Evolutionary conservation across 2,797 vertebrate genomes (phyloP), one percentile per base, ranked within the genome.

Genomic region (Calcarius lapponicus): DNA sequence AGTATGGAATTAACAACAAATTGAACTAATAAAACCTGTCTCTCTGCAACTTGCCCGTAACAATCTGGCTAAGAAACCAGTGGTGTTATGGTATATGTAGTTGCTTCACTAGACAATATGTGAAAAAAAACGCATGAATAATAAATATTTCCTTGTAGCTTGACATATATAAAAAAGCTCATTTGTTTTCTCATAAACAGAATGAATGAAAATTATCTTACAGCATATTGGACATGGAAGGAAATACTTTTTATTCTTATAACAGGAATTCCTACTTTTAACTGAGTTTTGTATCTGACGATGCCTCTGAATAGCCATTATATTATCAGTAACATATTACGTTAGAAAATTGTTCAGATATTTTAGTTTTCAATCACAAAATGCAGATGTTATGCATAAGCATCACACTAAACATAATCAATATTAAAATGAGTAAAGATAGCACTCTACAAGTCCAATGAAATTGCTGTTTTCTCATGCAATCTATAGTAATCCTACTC

Each of bases 381-480:
- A 42, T 79, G 13, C 25, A 82, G 57, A 86, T 75, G 74, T 81
- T 81, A 91, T 9, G 45, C 13, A 86, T 60, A 69, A 91, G 17
- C 28, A 71, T 54, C 85, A 66, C 72, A 91, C 26, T 82, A 71
- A 90, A 86, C 43, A 73, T 88, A 88, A n/a, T 70, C 38, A 50
- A 24, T 84, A 95, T 93, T 93, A 91, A 93, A 93, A 96, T 50
- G 34, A 94, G 38, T 60, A 90, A 92, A 92, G 66, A 74, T 7
- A 81, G 42, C 0, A 2, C n/a, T 80, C 36, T 14, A 51, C 15
- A 67, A 73, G n/a, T 73, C 32, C 50, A 92, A 48, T 31, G 14
- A 90, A 91, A 93, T 58, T 83, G 75, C 45, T 88, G 31, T 90
- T 87, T 91, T 93, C 56, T 60, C 76, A 53, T 36, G 32, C 45